Evolutionary conservation across 2,113 vertebrate genomes (phyloP), one percentile per base, ranked within the genome.

Genomic region (Petaurus breviceps): DNA sequence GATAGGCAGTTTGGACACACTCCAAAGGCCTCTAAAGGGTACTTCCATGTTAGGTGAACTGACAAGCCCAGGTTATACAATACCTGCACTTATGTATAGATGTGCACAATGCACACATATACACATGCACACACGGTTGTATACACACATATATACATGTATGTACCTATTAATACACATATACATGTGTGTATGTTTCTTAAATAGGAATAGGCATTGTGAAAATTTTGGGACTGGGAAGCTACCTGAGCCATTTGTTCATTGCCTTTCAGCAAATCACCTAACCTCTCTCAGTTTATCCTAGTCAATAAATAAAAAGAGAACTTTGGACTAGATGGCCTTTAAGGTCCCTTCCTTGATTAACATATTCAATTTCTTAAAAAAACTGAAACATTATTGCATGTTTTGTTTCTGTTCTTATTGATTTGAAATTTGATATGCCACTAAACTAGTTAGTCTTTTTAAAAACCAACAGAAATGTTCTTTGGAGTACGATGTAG

Each of bases 361-460:
- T 55, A 55, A 55, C 6, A 55, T 55, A 25, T 55, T 23, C 53
- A 97, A 54, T 92, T 52, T 57, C 92, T 98, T 90, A 54, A 90
- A 96, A 93, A 49, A 94, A 97, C 23, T 22, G 14, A 93, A 95
- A 94, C 68, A 89, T 51, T 91, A 90, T 51, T 92, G 54, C 52
- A 51, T 90, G 43, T 50, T 94, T 95, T 9, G 37, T 96, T 95
- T 97, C 92, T 96, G 68, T 92, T 92, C 43, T 50, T 92, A 95
- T 47, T 93, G 7, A 23, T 92, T 50, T 0, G 5, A 7, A 90
- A 93, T 90, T 28, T 89, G 89, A 92, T 51, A 49, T 51, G 47
- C 91, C 51, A 91, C 91, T 57, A 7, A 90, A 95, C 92, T 5
- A 49, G 52, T 90, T 24, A 89, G 94, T 89, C 89, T 93, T 92